A percentile compares a stretch with the other conserved stretches of the same genome.
phyloP scores from a whole-genome alignment of 2,113 vertebrate genomes.

The Eudyptes chrysolophus region DNA sequence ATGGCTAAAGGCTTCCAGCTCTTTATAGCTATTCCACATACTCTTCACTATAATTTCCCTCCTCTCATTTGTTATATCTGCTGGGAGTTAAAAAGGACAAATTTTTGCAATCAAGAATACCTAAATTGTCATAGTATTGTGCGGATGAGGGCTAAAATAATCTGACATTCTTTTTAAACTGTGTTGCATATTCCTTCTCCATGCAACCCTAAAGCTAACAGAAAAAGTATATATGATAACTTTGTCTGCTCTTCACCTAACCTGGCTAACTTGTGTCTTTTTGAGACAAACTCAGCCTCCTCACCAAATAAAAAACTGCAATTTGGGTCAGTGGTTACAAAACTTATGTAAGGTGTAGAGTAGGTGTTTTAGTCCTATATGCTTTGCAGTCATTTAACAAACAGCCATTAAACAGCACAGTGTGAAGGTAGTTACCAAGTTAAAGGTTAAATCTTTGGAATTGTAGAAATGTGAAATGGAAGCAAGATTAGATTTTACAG shows the following conservation, averaged over 20 bases:
- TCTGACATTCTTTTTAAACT: background rate
- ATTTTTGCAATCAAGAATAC: background rate
- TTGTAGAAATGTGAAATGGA: background rate
- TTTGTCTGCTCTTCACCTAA: background rate
- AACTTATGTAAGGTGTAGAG: background rate
- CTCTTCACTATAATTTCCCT: background rate
- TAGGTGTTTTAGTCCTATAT: background rate
- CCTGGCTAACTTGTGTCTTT: background rate
- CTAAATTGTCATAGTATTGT: background rate
- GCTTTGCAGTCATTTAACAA: background rate
- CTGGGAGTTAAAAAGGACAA: background rate
- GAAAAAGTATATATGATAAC: background rate
- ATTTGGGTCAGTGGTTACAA: background rate
- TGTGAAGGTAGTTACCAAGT: background rate
- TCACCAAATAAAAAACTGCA: background rate
- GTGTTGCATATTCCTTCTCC: background rate
- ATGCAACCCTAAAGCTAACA: background rate
- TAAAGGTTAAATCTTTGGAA: background rate
- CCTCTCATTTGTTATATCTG: background rate
- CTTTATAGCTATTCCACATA: background rate
- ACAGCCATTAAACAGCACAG: background rate
- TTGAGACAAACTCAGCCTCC: background rate
- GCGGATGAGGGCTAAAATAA: background rate
- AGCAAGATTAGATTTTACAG: background rate
- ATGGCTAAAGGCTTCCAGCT: background rate